phyloP scores from a whole-genome alignment of 2,888 invertebrate genomes.

The Xestoiulus laeticollis region DNA sequence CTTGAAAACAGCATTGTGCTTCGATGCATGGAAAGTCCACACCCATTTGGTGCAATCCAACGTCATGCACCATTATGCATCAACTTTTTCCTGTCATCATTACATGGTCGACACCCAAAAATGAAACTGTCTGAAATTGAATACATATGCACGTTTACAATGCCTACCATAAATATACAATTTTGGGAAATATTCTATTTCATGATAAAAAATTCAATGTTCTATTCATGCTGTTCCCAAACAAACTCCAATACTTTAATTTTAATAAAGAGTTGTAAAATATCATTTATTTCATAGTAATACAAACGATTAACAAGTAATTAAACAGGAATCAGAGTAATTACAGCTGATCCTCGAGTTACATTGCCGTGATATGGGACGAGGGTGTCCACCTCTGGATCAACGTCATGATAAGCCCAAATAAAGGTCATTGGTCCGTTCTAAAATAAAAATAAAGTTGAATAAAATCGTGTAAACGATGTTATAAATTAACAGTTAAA shows the following conservation, averaged over 20 bases:
- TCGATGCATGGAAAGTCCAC: background rate
- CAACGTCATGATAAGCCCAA: conserved; percentile 43
- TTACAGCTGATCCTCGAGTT: conserved; percentile 42
- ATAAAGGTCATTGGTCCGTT: conserved; percentile 49
- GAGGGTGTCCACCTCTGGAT: conserved; percentile 44
- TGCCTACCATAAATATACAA: too few species aligned
- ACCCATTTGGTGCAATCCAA: conserved; percentile 15
- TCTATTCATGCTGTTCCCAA: too few species aligned
- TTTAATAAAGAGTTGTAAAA: background rate
- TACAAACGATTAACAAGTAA: background rate
- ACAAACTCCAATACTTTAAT: too few species aligned
- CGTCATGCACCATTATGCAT: background rate
- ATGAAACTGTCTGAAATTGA: too few species aligned
- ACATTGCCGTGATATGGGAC: conserved; percentile 47
- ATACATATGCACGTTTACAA: too few species aligned
- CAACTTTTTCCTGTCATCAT: background rate
- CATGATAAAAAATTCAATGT: too few species aligned
- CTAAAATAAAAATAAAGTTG: background rate
- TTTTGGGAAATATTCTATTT: too few species aligned
- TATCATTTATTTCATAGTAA: background rate
- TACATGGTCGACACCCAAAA: background rate
- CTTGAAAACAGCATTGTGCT: background rate
- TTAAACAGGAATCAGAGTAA: conserved; percentile 46
- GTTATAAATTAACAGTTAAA: background rate
- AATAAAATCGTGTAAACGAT: background rate